Percentiles rank a stretch among this genome's conserved stretches.
These are phyloP conservation scores for Tachystola acroxantha DNA, from an alignment of 2,888 invertebrate genomes.

Conservation along the genomic window DNA sequence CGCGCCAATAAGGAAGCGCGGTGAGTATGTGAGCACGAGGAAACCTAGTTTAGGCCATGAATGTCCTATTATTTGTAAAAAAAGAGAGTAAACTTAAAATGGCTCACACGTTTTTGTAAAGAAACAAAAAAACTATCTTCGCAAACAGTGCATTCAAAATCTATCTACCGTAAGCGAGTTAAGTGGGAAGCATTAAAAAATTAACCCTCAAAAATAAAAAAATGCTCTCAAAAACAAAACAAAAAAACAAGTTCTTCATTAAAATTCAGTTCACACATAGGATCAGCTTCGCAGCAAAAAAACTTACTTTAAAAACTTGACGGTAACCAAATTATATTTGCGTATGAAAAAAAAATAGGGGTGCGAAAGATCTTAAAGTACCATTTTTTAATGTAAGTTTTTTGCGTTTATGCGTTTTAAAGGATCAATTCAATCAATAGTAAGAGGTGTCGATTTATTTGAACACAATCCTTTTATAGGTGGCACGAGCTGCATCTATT, in stretches of 20 bases:
- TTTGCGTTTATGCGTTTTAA: constrained; percentile 12
- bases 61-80: too few relatives aligned
- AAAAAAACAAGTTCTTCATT: too few relatives aligned
- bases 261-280: constrained; percentile 47
- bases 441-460: constrained; percentile 12
- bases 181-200: constrained; percentile 42
- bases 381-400: too few relatives aligned
- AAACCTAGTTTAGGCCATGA: too few relatives aligned
- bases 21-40: too few relatives aligned
- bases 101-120: constrained; percentile 38
- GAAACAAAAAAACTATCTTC: constrained; percentile 29
- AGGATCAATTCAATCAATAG: constrained; percentile 13
- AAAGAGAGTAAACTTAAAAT: too few relatives aligned
- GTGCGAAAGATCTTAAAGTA: neutral
- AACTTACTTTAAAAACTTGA: constrained; percentile 22
- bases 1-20: too few relatives aligned
- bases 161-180: constrained; percentile 46
- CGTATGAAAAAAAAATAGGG: constrained; percentile 13
- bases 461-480: neutral
- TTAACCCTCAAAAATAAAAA: constrained; percentile 24
- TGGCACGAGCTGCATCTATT: constrained; percentile 10
- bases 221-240: constrained; percentile 34
- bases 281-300: constrained; percentile 29
- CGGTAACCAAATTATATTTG: constrained; percentile 18
- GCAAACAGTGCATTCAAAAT: constrained; percentile 40